Evolutionary conservation across 2,113 vertebrate genomes (phyloP).

Genomic region (Podiceps cristatus): DNA sequence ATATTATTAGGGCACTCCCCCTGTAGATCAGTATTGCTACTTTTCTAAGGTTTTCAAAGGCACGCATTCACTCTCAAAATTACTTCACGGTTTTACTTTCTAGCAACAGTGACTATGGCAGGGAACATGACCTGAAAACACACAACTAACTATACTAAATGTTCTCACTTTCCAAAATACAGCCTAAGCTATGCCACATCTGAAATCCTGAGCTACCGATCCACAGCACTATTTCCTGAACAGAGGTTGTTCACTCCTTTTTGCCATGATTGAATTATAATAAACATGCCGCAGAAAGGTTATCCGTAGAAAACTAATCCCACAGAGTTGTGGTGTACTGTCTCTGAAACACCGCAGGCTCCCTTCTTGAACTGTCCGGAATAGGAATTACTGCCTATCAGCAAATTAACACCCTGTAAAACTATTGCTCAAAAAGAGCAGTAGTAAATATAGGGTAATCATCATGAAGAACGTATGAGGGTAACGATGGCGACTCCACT

Average conservation of each 20-base stretch:
- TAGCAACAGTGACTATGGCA: slow-evolving; percentile 25
- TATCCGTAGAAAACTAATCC: neutral
- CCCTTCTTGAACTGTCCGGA: neutral
- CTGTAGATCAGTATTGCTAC: neutral
- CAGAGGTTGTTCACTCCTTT: slow-evolving; percentile 56
- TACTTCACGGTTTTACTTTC: slow-evolving; percentile 62
- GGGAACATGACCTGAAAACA: slow-evolving; percentile 44
- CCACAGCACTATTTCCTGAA: slow-evolving; percentile 45
- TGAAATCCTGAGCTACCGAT: slow-evolving; percentile 61
- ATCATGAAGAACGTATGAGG: neutral
- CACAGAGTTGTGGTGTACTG: neutral
- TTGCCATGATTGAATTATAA: slow-evolving; percentile 39
- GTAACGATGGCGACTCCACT: neutral
- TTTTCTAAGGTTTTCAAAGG: neutral
- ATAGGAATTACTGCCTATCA: neutral
- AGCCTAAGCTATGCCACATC: neutral
- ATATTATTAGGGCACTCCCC: neutral
- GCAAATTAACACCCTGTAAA: neutral
- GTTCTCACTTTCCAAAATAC: slow-evolving; percentile 33
- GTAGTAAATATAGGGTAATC: neutral
- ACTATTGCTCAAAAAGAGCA: neutral
- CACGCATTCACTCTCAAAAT: neutral
- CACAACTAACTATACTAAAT: slow-evolving; percentile 16
- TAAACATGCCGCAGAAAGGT: slow-evolving; percentile 54
- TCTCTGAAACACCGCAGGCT: neutral